These are phyloP conservation scores for Leptoteleia sp. DNA, from an alignment of 1,140 invertebrate species.

Conservation along the genomic window DNA sequence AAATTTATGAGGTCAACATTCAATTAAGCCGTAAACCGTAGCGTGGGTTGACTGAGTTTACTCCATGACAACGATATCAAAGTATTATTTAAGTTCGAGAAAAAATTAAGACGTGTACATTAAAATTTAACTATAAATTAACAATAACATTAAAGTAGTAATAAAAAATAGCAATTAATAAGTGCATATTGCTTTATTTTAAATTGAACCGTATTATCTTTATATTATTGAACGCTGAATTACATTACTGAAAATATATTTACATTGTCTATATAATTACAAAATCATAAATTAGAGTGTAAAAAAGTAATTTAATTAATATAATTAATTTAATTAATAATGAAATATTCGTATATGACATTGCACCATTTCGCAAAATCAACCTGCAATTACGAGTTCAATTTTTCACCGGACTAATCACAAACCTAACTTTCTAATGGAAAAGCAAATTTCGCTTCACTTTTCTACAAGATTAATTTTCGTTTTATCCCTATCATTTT, in stretches of 20 bases:
- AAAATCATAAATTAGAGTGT: too few species aligned
- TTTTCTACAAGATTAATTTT: conserved; percentile 52
- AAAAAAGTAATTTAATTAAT: too few species aligned
- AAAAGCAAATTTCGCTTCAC: conserved; percentile 42
- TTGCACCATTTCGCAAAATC: too few species aligned
- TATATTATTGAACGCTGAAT: too few species aligned
- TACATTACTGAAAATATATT: too few species aligned
- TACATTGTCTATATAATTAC: too few species aligned
- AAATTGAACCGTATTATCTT: too few species aligned
- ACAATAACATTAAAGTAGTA: neutral
- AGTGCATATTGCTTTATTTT: too few species aligned
- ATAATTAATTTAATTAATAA: too few species aligned
- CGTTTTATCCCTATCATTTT: conserved; percentile 47
- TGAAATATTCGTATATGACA: too few species aligned
- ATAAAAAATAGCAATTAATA: too few species aligned
- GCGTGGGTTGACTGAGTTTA: conserved; percentile 14
- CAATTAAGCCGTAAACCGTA: conserved; percentile 22
- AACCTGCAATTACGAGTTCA: conserved; percentile 10
- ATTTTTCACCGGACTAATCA: conserved; percentile 41
- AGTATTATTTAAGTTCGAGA: neutral
- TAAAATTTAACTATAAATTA: neutral
- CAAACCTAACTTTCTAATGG: conserved; percentile 25
- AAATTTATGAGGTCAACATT: conserved; percentile 39
- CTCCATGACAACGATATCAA: conserved; percentile 17
- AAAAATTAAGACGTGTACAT: neutral